phyloP scores from a whole-genome alignment of 1,140 invertebrate species.

The Calycopis cecrops region DNA sequence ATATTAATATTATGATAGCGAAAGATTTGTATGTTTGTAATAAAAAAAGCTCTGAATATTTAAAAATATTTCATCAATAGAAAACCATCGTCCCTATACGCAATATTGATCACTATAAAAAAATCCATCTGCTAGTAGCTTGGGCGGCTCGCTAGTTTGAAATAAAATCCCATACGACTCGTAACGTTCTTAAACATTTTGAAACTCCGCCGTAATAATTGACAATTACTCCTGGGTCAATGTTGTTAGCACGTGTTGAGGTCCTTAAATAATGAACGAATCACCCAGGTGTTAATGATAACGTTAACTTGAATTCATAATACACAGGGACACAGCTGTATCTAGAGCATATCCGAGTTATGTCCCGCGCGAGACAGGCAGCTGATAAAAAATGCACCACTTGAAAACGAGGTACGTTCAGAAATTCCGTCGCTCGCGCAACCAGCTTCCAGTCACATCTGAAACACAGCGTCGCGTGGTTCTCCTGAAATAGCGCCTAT shows the following conservation, averaged over 20 bases:
- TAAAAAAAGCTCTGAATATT: too few relatives aligned
- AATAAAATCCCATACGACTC: too few relatives aligned
- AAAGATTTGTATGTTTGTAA: too few relatives aligned
- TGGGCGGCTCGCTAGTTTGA: too few relatives aligned
- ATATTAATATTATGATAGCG: too few relatives aligned
- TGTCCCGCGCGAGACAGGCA: slow-evolving; percentile 69
- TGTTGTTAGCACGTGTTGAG: slow-evolving; percentile 10
- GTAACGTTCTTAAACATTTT: too few relatives aligned
- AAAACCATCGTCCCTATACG: too few relatives aligned
- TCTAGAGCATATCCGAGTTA: slow-evolving; percentile 63
- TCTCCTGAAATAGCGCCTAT: slow-evolving; percentile 1
- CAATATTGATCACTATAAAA: too few relatives aligned
- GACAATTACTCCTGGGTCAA: not conserved
- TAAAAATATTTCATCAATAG: too few relatives aligned
- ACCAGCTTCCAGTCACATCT: slow-evolving; percentile 37
- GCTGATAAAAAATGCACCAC: slow-evolving; percentile 69
- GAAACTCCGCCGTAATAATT: too few relatives aligned
- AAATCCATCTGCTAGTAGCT: too few relatives aligned
- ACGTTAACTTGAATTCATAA: slow-evolving; percentile 71
- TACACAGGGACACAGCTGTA: slow-evolving; percentile 64
- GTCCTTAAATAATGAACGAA: slow-evolving; percentile 53
- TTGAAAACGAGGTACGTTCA: slow-evolving; percentile 65
- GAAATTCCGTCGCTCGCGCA: slow-evolving; percentile 61
- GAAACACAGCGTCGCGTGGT: slow-evolving; percentile 25
- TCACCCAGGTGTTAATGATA: slow-evolving; percentile 67